Conservation (phyloP, 2,797 vertebrate genomes). For the Typhlichthys subterraneus region DNA sequence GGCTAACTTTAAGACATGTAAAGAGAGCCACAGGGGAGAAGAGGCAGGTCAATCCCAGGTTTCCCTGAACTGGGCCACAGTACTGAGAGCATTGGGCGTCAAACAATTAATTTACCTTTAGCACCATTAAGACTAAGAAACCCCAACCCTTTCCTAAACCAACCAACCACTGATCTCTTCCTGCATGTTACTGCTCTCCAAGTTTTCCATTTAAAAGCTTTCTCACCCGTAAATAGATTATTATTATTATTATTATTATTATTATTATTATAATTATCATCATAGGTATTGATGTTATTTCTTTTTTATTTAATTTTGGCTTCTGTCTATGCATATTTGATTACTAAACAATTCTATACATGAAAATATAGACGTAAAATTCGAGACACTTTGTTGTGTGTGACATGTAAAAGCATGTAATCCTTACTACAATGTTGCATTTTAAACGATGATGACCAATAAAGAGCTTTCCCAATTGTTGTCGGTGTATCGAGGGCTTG, state of each 20-base stretch:
- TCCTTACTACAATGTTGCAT: slow-evolving; percentile 98
- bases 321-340: slow-evolving; percentile 93
- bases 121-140: slow-evolving; percentile 90
- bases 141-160: slow-evolving; percentile 72
- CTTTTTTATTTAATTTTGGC: slow-evolving; percentile 70
- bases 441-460: slow-evolving; percentile 97
- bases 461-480: slow-evolving; percentile 99
- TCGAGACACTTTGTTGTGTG: slow-evolving; percentile 95
- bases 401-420: slow-evolving; percentile 98
- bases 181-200: slow-evolving; percentile 93
- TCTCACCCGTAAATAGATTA: slow-evolving; percentile 73
- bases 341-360: slow-evolving; percentile 78
- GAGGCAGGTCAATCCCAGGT: slow-evolving; percentile 96
- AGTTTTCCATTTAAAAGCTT: slow-evolving; percentile 90
- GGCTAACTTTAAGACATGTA: slow-evolving; percentile 99
- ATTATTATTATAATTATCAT: slow-evolving; percentile 35
- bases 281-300: slow-evolving; percentile 64
- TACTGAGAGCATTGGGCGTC: slow-evolving; percentile 80
- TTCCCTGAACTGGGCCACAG: slow-evolving; percentile 92
- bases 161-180: slow-evolving; percentile 79
- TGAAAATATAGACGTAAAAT: slow-evolving; percentile 75
- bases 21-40: slow-evolving; percentile 98
- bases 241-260: slow-evolving; percentile 32
- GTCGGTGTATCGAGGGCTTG: slow-evolving; percentile 93
- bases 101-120: slow-evolving; percentile 89